Evolutionary conservation across 2,888 invertebrate genomes (phyloP), one percentile per base, ranked within the genome.

Genomic region (Papilio elwesi): DNA sequence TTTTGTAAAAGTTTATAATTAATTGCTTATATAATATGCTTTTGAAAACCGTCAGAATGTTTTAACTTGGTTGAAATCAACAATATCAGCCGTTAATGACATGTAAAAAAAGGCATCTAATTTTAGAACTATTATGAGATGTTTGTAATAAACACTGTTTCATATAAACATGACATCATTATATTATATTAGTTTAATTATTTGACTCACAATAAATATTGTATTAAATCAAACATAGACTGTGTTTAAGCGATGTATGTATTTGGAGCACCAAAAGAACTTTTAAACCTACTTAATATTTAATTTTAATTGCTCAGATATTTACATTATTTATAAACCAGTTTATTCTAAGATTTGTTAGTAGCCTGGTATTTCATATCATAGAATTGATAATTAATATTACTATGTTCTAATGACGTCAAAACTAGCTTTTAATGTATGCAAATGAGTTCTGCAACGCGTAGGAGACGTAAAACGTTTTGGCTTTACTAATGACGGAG

Each of bases 271-370:
- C 5, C n/a, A n/a, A n/a, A 43, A 59, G 15, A n/a, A 13, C n/a
- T n/a, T n/a, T 59, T 0, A 59, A 8, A 57, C 26, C 12, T 57
- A 36, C 26, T 57, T 36, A 57, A 57, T 36, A 36, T 26, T 36
- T 38, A 57, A 57, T 53, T 53, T 15, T 36, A 38, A 57, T 57
- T 16, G 1, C n/a, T 57, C 9, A 38, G 38, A 38, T 38, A 38
- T 57, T 36, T n/a, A 57, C 38, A 57, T 38, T 36, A 57, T 36
- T 57, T 57, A 57, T 11, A 57, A 57, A 57, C 57, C 38, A 57
- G 57, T 57, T 36, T 13, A 38, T 57, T 38, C 13, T 38, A 2
- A 57, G 4, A 26, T 26, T 26, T 26, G 26, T 26, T 26, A 26
- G 26, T 26, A 26, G 38, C n/a, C 38, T 43, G 43, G 59, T 38